A percentile compares a stretch with the other conserved stretches of the same genome.
Conservation (phyloP, 2,113 vertebrate genomes). For the Anarrhichthys ocellatus region DNA sequence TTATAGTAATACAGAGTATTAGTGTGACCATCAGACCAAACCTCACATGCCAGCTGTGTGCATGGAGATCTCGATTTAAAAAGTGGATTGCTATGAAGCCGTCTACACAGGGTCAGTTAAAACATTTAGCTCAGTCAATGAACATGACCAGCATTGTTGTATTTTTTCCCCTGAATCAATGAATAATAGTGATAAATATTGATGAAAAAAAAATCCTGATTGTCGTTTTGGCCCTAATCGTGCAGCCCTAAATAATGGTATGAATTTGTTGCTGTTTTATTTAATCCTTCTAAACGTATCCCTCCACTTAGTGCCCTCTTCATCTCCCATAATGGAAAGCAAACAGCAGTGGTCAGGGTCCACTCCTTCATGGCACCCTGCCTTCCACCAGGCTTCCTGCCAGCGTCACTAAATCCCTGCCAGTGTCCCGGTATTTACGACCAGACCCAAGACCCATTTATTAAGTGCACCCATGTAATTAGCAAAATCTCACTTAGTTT, state of each 20-base stretch:
- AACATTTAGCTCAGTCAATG: not conserved
- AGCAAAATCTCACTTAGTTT: slow-evolving; percentile 56
- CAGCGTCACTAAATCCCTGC: slow-evolving; percentile 50
- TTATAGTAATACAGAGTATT: slow-evolving; percentile 17
- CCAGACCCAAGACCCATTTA: slow-evolving; percentile 57
- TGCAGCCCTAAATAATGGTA: slow-evolving; percentile 6
- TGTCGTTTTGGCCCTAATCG: not conserved
- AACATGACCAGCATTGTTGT: not conserved
- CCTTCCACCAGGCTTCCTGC: slow-evolving; percentile 37
- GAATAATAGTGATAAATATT: not conserved
- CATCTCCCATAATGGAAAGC: slow-evolving; percentile 41
- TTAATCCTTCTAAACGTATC: slow-evolving; percentile 29
- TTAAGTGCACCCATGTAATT: slow-evolving; percentile 67
- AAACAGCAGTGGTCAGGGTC: slow-evolving; percentile 39
- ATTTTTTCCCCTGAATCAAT: not conserved
- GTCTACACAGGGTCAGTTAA: not conserved
- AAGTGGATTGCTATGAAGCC: slow-evolving; percentile 6
- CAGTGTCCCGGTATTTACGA: slow-evolving; percentile 57
- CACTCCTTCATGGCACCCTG: slow-evolving; percentile 33
- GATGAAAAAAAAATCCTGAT: no score
- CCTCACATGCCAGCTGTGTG: not conserved
- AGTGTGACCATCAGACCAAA: not conserved
- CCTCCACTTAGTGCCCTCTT: slow-evolving; percentile 37
- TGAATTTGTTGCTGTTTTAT: not conserved
- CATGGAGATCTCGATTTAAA: not conserved